Conservation (phyloP, 2,113 vertebrate genomes). For the Phylloscopus whistleri region DNA sequence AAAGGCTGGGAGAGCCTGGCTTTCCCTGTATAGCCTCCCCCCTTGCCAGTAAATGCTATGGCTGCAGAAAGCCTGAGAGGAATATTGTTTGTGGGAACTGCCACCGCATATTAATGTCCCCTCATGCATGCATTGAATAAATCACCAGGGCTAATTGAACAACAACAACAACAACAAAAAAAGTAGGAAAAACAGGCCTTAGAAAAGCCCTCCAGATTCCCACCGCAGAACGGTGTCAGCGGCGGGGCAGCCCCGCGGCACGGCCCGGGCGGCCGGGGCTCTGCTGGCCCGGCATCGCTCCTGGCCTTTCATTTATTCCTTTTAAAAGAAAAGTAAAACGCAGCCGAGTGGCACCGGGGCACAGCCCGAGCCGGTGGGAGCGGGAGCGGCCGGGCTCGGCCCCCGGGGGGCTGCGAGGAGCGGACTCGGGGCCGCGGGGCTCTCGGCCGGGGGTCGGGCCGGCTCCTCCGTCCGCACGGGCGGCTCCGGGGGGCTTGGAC, state of each 20-base stretch:
- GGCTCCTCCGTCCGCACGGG: background rate
- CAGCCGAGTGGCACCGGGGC: background rate
- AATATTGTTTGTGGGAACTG: constrained; percentile 88
- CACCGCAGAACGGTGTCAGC: constrained; percentile 43
- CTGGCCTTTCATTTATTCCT: background rate
- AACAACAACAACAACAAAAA: constrained; percentile 59
- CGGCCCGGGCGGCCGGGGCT: background rate
- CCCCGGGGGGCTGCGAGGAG: background rate
- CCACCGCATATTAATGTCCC: constrained; percentile 88
- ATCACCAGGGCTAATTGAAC: constrained; percentile 89
- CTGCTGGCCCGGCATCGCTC: background rate
- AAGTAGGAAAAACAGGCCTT: constrained; percentile 61
- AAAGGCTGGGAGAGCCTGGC: background rate
- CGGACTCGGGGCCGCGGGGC: background rate
- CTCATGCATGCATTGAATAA: constrained; percentile 89
- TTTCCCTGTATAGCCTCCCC: constrained; percentile 13
- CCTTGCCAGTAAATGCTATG: constrained; percentile 48
- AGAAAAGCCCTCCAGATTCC: constrained; percentile 55
- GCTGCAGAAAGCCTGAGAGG: constrained; percentile 69
- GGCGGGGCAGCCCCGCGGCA: background rate
- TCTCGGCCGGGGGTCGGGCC: background rate
- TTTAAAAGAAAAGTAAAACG: background rate
- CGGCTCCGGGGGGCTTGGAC: background rate
- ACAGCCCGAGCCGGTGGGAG: background rate
- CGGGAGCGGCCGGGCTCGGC: background rate